Evolutionary conservation across 1,140 invertebrate genomes (phyloP), one percentile per base, ranked within the genome.

Genomic region (Lasioglossum baleicum): DNA sequence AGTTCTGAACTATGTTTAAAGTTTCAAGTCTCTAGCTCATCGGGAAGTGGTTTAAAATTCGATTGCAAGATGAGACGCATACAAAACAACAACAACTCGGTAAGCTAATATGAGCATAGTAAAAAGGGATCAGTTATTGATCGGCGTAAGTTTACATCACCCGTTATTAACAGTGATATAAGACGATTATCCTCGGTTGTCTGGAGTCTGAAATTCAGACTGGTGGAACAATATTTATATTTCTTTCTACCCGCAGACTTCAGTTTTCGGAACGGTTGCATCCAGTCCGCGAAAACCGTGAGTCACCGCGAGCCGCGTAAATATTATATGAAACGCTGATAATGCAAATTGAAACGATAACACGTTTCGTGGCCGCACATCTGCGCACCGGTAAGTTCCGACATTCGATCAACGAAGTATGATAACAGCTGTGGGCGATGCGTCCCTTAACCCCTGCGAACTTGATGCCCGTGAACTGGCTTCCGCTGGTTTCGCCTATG

Each of bases 281-380:
- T 71, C 53, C 48, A 7, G 7, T 53, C 65, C 64, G 20, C 22
- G 35, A 56, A 40, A 51, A 48, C 8, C 7, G 20, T 70, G 60
- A 75, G 56, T 35, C 60, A 40, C 20, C 35, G 63, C 40, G 5
- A 53, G 31, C 20, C 35, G 63, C 40, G 5, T 7, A 13, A 13
- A 60, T 72, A 80, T 78, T 74, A 79, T 66, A 66, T 13, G 60
- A 35, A 58, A 22, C 17, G 13, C 53, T 60, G 75, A 84, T 70
- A 69, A 78, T 60, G 69, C 74, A 73, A 20, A 79, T 78, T 80
- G 71, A 22, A 51, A 40, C 15, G 82, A 83, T 81, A 83, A 63
- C 66, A 10, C 13, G 31, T 35, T 2, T 20, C 35, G 6, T 53
- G 22, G 6, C 6, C 10, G 58, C 51, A 53, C 75, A 53, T 70